Conservation (phyloP, 2,797 vertebrate genomes). For the Parauchenoglanis ngamensis region DNA sequence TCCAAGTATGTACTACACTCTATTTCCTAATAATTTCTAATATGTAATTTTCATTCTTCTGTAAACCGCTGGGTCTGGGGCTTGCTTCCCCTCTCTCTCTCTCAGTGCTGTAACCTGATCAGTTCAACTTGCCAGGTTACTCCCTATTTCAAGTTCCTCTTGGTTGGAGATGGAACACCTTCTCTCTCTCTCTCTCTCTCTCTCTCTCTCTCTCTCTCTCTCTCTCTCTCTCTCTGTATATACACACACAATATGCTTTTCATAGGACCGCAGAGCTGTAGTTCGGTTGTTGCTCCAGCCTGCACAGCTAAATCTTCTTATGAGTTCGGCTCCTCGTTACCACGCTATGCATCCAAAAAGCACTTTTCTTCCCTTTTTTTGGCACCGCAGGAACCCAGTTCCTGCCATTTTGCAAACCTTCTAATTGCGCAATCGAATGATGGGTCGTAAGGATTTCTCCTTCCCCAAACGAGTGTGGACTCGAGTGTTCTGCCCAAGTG, state of each 20-base stretch:
- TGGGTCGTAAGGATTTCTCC: neutral
- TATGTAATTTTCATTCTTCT: neutral
- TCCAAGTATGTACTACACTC: neutral
- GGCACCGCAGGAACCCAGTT: neutral
- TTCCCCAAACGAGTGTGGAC: too few relatives aligned
- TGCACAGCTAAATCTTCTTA: neutral
- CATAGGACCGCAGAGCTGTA: neutral
- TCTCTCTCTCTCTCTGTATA: too few relatives aligned
- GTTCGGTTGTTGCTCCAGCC: neutral
- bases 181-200: neutral
- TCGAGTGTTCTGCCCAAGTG: neutral
- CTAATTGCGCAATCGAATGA: neutral
- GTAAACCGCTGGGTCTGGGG: neutral
- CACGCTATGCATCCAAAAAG: neutral
- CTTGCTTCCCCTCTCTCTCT: neutral
- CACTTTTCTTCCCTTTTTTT: neutral
- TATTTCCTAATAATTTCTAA: neutral
- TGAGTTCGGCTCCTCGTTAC: neutral
- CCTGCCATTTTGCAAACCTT: neutral
- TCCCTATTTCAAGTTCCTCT: neutral
- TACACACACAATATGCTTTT: slow-evolving; percentile 1
- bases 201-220: neutral
- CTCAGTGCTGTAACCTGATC: neutral
- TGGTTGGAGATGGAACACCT: slow-evolving; percentile 5
- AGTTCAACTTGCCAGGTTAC: neutral